Conservation (phyloP, 1,140 invertebrate species). For the Apis dorsata region DNA sequence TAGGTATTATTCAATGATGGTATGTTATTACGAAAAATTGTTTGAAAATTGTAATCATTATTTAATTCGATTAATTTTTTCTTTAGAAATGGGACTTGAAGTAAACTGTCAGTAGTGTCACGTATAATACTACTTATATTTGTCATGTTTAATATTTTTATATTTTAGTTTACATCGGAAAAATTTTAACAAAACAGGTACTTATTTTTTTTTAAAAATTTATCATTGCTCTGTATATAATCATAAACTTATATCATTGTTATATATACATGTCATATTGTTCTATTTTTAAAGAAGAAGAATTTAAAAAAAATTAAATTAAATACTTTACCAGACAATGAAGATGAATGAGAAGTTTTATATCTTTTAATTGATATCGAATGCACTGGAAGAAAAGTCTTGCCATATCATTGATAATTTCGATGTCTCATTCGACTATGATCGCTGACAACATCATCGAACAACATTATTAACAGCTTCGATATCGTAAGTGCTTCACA, state of each 20-base stretch:
- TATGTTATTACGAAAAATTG: slow-evolving; percentile 3
- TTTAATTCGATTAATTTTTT: slow-evolving; percentile 5
- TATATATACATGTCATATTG: no score
- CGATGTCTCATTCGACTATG: slow-evolving; percentile 57
- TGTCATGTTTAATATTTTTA: slow-evolving; percentile 65
- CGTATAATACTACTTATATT: slow-evolving; percentile 53
- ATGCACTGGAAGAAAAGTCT: slow-evolving; percentile 48
- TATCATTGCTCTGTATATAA: no score
- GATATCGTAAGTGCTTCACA: slow-evolving; percentile 53
- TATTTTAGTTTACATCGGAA: slow-evolving; percentile 68
- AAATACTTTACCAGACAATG: slow-evolving; percentile 41
- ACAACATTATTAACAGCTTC: slow-evolving; percentile 60
- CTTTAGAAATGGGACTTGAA: slow-evolving; percentile 61
- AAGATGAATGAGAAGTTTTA: slow-evolving; percentile 55
- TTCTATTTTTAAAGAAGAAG: no score
- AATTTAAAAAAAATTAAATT: no score
- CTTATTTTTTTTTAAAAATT: no score
- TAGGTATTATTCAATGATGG: slow-evolving; percentile 68
- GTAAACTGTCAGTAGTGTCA: slow-evolving; percentile 16
- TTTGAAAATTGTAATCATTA: not conserved
- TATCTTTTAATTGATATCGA: slow-evolving; percentile 61
- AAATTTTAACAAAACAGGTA: slow-evolving; percentile 65
- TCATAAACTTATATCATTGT: no score
- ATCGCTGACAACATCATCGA: slow-evolving; percentile 59
- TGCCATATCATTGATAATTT: slow-evolving; percentile 56